A percentile compares a stretch with the other conserved stretches of the same genome.
Evolutionary conservation across 2,797 vertebrate genomes (phyloP).

Genomic region (Chaunax sp.): DNA sequence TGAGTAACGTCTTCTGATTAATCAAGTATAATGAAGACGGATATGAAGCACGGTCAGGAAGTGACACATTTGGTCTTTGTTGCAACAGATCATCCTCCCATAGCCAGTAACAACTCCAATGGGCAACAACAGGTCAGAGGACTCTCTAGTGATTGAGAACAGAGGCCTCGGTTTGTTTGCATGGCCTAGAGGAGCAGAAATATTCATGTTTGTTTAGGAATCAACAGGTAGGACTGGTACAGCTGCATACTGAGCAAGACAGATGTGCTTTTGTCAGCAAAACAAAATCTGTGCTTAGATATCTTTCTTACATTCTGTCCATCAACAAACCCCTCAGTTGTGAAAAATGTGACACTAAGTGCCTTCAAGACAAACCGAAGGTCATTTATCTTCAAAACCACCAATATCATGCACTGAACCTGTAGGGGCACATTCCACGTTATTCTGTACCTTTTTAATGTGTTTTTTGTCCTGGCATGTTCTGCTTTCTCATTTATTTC

Average conservation of each 20-base stretch:
- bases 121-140: conserved; percentile 48
- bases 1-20: conserved; percentile 50
- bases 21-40: conserved; percentile 46
- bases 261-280: neutral
- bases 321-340: conserved; percentile 1
- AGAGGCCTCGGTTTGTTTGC: conserved; percentile 52
- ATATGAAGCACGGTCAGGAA: conserved; percentile 66
- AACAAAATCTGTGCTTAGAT: neutral
- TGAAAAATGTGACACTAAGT: neutral
- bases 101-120: conserved; percentile 39
- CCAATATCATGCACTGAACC: no score
- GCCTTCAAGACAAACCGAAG: conserved; percentile 4
- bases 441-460: no score
- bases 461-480: conserved; percentile 17
- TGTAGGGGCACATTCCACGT: no score
- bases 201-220: conserved; percentile 16
- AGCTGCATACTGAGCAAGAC: conserved; percentile 7
- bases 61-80: conserved; percentile 66
- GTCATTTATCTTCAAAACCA: neutral
- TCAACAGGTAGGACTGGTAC: conserved; percentile 18
- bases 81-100: conserved; percentile 70
- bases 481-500: conserved; percentile 18
- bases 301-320: neutral
- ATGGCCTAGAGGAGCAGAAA: conserved; percentile 52
- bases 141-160: conserved; percentile 40